Evolutionary conservation across 2,797 vertebrate genomes (phyloP), one percentile per base, ranked within the genome.

Genomic region (Babyrousa celebensis): DNA sequence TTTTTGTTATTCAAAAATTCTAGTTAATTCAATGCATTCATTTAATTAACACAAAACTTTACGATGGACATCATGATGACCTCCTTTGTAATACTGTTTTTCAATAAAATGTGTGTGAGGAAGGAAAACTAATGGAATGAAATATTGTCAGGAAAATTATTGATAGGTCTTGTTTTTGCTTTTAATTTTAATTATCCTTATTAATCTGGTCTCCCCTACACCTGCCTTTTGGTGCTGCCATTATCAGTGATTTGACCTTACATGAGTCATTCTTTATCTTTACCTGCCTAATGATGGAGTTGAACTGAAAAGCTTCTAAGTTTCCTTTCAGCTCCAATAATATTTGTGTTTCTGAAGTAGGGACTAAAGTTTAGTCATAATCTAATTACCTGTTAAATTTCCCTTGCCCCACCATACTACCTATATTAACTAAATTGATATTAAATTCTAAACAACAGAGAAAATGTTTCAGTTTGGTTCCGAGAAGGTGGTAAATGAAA

Each of bases 91-190:
- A 94, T 97, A 96, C 71, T 96, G 90, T 89, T 93, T 97, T 96
- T 96, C 93, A 97, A 77, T 96, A 98, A 97, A 88, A 93, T 86
- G 95, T 97, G n/a, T 91, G n/a, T 92, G 91, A 91, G 97, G 94
- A 94, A 68, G 85, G 17, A 85, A 92, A 93, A 84, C 2, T 9
- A 15, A 29, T 36, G 1, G 10, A 88, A 83, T 87, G 7, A 95
- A 70, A 36, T 67, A 82, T 32, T 88, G 7, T 90, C 78, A 77
- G 29, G 14, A 91, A 96, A 85, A 92, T 80, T 91, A 91, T 65
- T 80, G 40, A 78, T 78, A 91, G 72, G 6, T 32, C 83, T 96
- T 95, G 15, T 21, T 87, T 86, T 89, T 79, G n/a, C 15, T 91
- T 25, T 80, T 88, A 78, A 71, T 79, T 93, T 94, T 95, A 95